These are phyloP conservation scores for Psettodes erumei DNA, from an alignment of 2,113 vertebrate species.

Conservation along the genomic window DNA sequence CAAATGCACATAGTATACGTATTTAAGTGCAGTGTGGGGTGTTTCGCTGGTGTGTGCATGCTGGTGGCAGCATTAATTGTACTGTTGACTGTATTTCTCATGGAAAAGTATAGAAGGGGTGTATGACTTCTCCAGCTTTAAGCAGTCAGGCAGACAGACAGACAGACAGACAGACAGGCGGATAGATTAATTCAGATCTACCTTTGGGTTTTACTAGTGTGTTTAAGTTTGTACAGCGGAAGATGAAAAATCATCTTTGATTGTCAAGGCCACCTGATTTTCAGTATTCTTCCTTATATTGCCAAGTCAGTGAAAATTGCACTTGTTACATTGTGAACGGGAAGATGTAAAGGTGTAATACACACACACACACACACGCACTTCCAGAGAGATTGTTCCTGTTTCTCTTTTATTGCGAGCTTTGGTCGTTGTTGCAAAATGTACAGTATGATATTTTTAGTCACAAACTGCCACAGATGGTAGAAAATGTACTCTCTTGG, in stretches of 20 bases:
- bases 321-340: not conserved
- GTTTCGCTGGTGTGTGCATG: not conserved
- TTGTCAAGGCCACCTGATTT: conserved; percentile 11
- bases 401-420: conserved; percentile 26
- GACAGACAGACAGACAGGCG: too few relatives aligned
- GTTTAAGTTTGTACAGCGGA: conserved; percentile 1
- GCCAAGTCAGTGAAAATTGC: conserved; percentile 21
- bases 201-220: not conserved
- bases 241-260: conserved; percentile 33
- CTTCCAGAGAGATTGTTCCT: not conserved
- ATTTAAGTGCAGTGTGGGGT: not conserved
- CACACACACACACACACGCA: not conserved
- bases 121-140: not conserved
- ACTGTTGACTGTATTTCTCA: not conserved
- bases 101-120: not conserved
- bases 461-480: conserved; percentile 27
- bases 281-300: conserved; percentile 1
- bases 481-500: conserved; percentile 37
- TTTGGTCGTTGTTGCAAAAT: conserved; percentile 40
- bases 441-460: conserved; percentile 38
- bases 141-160: not conserved
- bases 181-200: not conserved
- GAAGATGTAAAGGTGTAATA: too few relatives aligned
- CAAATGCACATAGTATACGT: not conserved
- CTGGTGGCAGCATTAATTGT: not conserved